These are phyloP conservation scores for Pseudococcus longispinus DNA, from an alignment of 2,888 invertebrate genomes.

Conservation along the genomic window DNA sequence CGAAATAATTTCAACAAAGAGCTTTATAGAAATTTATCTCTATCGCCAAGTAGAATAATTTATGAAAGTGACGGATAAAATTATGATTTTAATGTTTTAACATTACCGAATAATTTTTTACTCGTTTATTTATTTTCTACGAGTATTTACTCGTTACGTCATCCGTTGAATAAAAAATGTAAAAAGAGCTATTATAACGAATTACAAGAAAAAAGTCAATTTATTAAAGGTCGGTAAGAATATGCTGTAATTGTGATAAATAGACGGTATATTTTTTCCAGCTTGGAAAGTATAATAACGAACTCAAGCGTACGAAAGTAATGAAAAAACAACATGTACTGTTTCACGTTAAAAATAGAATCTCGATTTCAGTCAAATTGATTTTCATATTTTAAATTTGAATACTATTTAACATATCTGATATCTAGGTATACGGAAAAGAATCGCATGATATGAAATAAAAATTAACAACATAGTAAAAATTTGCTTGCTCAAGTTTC, in stretches of 20 bases:
- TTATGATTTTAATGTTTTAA: neutral
- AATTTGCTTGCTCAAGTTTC: neutral
- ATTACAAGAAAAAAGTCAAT: neutral
- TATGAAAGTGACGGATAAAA: neutral
- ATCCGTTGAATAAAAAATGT: neutral
- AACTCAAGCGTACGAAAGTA: neutral
- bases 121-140: neutral
- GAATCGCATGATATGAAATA: neutral
- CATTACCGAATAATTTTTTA: neutral
- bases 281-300: neutral
- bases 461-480: neutral
- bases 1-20: neutral
- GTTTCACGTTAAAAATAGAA: neutral
- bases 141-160: neutral
- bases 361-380: neutral
- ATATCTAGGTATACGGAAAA: neutral
- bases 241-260: neutral
- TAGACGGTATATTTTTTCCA: neutral
- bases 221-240: neutral
- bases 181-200: neutral
- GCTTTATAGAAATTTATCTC: neutral
- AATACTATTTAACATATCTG: neutral
- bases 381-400: neutral
- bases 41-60: neutral
- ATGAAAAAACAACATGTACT: neutral